Evolutionary conservation across 2,113 vertebrate species (phyloP), one percentile per base, ranked within the genome.

Genomic region (Manacus vitellinus): DNA sequence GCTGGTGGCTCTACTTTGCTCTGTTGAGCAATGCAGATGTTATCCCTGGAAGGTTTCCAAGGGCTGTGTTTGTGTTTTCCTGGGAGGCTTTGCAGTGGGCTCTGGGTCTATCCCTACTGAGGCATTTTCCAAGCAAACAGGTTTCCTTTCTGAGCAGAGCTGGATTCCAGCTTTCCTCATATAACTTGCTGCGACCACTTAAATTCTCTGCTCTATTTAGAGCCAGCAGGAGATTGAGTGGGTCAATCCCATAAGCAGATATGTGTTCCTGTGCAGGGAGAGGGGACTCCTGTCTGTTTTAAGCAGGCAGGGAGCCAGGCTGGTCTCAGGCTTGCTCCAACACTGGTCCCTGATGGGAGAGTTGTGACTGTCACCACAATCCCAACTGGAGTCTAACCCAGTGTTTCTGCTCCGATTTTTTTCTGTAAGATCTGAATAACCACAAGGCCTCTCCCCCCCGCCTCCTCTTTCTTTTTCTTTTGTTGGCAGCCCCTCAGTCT

Each of bases 181-280:
- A 10, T 14, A 72, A 33, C 22, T 67, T 3, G 1, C 56, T 24
- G 33, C 0, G 0, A 63, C 63, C 52, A n/a, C 51, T 74, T 75
- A 39, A 86, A 80, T 8, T 21, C 56, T 33, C 65, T 41, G n/a
- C 76, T 82, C 46, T 72, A 20, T 81, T 92, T 27, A 24, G 74
- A 86, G 92, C 22, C 61, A 92, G 79, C 56, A 72, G 86, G 73
- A 82, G 91, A 72, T 73, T 37, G 85, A 51, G 39, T 17, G 39
- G 82, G 67, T 92, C 85, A 92, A 86, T 54, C 39, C 47, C 47
- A 1, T 92, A 65, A 92, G 95, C 54, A 86, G 92, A 81, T 71
- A 33, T 0, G 3, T 8, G 54, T 27, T 85, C 49, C 85, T 79
- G 41, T 37, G 74, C 54, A 33, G 2, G 0, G 41, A n/a, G 6